Percentiles rank a stretch among this genome's conserved stretches.
These are phyloP conservation scores for Parauchenoglanis punctatus DNA, from an alignment of 2,797 vertebrate species.

Conservation along the genomic window DNA sequence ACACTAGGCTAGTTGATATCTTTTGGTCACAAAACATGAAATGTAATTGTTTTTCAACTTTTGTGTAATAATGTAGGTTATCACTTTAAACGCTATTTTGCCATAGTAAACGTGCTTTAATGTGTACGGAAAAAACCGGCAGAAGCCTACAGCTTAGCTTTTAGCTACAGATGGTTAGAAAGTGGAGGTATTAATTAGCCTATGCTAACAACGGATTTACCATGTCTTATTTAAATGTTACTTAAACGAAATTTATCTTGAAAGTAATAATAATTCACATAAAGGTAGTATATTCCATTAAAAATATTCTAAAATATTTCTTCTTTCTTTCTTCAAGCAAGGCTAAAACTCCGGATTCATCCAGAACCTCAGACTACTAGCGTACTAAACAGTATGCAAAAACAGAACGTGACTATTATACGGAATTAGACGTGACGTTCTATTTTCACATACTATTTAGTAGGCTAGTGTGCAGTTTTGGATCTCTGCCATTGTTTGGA, in stretches of 20 bases:
- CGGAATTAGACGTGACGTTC: neutral
- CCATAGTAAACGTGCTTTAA: neutral
- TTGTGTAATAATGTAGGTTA: neutral
- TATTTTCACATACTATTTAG: neutral
- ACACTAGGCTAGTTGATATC: neutral
- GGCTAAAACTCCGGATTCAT: neutral
- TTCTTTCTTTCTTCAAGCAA: too few relatives aligned
- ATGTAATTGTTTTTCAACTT: neutral
- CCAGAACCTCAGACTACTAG: neutral
- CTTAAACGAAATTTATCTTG: neutral
- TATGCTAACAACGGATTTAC: neutral
- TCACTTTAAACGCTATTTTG: neutral
- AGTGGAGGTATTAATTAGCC: neutral
- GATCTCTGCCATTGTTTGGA: slow-evolving; percentile 6
- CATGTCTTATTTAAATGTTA: neutral
- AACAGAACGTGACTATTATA: neutral
- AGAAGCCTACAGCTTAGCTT: neutral
- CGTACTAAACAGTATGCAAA: neutral
- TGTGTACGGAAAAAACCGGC: neutral
- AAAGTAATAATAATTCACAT: neutral
- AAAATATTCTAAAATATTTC: neutral
- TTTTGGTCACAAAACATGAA: neutral
- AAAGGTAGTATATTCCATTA: too few relatives aligned
- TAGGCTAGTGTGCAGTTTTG: neutral
- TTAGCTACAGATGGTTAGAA: neutral